Percentiles rank a stretch among this genome's conserved stretches.
These are phyloP conservation scores for Pseudotriccus pelzelni DNA, from an alignment of 2,797 vertebrate species.

Conservation along the genomic window DNA sequence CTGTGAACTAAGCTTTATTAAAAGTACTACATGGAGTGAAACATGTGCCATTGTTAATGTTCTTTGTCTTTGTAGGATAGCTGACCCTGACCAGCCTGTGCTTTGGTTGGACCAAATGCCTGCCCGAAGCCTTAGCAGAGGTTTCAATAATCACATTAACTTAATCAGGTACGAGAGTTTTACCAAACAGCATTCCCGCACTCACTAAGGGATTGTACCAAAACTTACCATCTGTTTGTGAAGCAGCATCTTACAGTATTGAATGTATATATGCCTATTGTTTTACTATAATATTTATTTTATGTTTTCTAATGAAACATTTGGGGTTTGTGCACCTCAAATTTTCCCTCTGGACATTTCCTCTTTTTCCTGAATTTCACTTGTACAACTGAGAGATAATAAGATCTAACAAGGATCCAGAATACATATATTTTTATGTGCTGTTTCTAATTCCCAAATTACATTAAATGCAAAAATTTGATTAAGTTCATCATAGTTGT, in stretches of 20 bases:
- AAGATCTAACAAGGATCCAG: background rate
- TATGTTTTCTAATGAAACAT: background rate
- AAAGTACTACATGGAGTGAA: background rate
- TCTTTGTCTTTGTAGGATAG: constrained; percentile 81
- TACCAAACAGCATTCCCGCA: background rate
- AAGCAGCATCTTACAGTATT: background rate
- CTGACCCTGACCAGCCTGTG: constrained; percentile 96
- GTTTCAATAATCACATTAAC: constrained; percentile 98
- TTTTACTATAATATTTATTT: background rate
- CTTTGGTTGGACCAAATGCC: constrained; percentile 99
- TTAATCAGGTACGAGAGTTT: constrained; percentile 87
- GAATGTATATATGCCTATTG: background rate
- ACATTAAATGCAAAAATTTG: background rate
- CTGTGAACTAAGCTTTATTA: background rate
- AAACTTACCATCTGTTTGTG: background rate
- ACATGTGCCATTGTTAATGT: background rate
- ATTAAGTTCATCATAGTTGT: background rate
- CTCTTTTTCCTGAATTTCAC: background rate
- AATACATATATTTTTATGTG: background rate
- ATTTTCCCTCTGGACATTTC: background rate
- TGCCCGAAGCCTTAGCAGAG: constrained; percentile 90
- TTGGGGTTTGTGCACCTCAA: background rate
- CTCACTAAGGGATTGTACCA: background rate
- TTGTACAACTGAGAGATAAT: background rate
- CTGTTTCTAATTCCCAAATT: background rate